Percentiles rank a stretch among this genome's conserved stretches.
phyloP scores from a whole-genome alignment of 1,140 invertebrate species.

The Solenopsis invicta region DNA sequence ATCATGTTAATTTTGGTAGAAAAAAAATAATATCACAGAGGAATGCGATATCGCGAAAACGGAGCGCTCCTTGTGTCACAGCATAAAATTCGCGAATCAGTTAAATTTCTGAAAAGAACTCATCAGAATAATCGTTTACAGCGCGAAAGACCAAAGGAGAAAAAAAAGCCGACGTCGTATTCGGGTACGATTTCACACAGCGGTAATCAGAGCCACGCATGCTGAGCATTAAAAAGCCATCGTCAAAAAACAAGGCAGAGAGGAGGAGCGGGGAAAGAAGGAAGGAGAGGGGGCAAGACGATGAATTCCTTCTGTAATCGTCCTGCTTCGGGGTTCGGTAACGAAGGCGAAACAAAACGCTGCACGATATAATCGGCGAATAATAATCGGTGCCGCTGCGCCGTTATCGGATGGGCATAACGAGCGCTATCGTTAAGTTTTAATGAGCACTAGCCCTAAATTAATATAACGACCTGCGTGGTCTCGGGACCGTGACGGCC shows the following conservation, averaged over 20 bases:
- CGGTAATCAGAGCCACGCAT: constrained; percentile 48
- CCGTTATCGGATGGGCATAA: constrained; percentile 73
- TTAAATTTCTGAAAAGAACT: constrained; percentile 13
- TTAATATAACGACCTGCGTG: constrained; percentile 74
- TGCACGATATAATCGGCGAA: constrained; percentile 72
- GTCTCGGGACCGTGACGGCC: constrained; percentile 60
- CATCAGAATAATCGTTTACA: constrained; percentile 3
- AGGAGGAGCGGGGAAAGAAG: not conserved
- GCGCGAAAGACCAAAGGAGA: not conserved
- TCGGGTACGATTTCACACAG: constrained; percentile 36
- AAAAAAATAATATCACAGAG: not conserved
- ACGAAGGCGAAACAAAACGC: constrained; percentile 75
- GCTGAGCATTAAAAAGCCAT: constrained; percentile 42
- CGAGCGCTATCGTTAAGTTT: constrained; percentile 76
- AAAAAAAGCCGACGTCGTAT: not conserved
- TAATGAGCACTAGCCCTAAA: constrained; percentile 75
- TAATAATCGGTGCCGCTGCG: constrained; percentile 70
- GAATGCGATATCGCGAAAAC: not conserved
- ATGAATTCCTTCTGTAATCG: constrained; percentile 59
- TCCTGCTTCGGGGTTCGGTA: constrained; percentile 66
- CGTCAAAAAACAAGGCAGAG: not conserved
- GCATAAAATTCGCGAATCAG: not conserved
- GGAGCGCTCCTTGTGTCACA: no score
- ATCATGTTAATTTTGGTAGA: not conserved
- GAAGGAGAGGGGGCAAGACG: constrained; percentile 8